Evolutionary conservation across 2,888 invertebrate genomes (phyloP).

Genomic region (Dicranocentrus wangi): DNA sequence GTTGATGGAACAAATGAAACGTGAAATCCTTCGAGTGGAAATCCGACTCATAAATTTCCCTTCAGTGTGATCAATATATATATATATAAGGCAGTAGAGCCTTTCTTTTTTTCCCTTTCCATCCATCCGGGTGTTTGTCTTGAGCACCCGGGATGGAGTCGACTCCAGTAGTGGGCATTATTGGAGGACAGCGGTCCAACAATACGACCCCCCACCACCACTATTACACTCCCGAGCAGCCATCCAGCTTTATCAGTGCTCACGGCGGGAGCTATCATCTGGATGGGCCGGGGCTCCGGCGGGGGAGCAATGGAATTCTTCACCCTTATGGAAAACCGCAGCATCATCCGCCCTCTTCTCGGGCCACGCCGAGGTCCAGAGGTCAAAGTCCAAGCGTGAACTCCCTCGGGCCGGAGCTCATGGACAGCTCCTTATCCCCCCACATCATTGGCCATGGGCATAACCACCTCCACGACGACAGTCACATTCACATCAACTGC

Average conservation of each 20-base stretch:
- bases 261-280: constrained; percentile 25
- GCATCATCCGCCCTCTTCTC: constrained; percentile 31
- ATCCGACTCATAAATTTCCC: constrained; percentile 11
- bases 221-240: constrained; percentile 62
- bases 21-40: constrained; percentile 34
- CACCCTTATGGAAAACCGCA: constrained; percentile 11
- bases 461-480: constrained; percentile 56
- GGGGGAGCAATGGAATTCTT: constrained; percentile 14
- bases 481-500: constrained; percentile 47
- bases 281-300: not conserved
- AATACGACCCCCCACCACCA: constrained; percentile 65
- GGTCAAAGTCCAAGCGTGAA: constrained; percentile 54
- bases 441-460: constrained; percentile 47
- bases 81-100: no score
- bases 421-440: constrained; percentile 42
- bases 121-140: constrained; percentile 7
- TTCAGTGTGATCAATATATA: no score
- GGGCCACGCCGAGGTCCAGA: constrained; percentile 38
- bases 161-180: constrained; percentile 45
- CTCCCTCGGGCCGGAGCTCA: constrained; percentile 50
- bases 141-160: constrained; percentile 39
- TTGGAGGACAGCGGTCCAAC: constrained; percentile 62
- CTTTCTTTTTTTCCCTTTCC: no score
- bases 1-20: constrained; percentile 46
- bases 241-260: constrained; percentile 51